phyloP scores from a whole-genome alignment of 2,888 invertebrate genomes.

The Trichogramma dendrolimi region DNA sequence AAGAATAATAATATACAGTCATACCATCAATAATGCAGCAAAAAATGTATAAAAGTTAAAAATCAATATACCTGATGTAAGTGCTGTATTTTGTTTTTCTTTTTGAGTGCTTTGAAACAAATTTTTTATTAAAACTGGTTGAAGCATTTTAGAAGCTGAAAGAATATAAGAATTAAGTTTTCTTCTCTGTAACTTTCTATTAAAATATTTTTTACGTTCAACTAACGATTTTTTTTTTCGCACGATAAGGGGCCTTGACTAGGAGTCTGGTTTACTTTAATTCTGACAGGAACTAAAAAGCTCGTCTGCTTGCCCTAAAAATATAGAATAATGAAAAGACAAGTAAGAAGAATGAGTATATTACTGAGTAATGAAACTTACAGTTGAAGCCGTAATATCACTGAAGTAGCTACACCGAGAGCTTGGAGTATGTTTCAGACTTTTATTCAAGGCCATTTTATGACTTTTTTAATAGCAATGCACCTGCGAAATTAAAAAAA shows the following conservation, averaged over 20 bases:
- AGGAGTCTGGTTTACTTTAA: slow-evolving; percentile 23
- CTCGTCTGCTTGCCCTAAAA: slow-evolving; percentile 25
- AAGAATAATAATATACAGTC: neutral
- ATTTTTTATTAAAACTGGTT: slow-evolving; percentile 28
- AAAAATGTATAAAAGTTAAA: neutral
- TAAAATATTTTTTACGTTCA: neutral
- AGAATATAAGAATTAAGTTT: neutral
- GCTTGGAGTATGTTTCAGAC: slow-evolving; percentile 21
- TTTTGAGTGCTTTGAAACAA: slow-evolving; percentile 24
- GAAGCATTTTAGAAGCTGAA: slow-evolving; percentile 16
- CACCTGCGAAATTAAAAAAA: no score
- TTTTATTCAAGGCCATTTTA: slow-evolving; percentile 24
- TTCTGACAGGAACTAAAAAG: slow-evolving; percentile 23
- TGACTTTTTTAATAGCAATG: neutral
- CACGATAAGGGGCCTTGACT: slow-evolving; percentile 18
- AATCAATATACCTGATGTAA: slow-evolving; percentile 19
- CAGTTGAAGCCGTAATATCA: slow-evolving; percentile 21
- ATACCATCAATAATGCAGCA: neutral
- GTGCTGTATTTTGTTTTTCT: slow-evolving; percentile 9
- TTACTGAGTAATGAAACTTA: slow-evolving; percentile 8
- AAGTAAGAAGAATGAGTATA: neutral
- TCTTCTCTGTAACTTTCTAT: neutral
- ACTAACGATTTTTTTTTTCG: slow-evolving; percentile 24
- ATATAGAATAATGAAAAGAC: neutral
- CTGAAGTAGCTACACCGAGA: slow-evolving; percentile 21